Evolutionary conservation across 2,888 invertebrate species (phyloP).

Genomic region (Eurois occulta): DNA sequence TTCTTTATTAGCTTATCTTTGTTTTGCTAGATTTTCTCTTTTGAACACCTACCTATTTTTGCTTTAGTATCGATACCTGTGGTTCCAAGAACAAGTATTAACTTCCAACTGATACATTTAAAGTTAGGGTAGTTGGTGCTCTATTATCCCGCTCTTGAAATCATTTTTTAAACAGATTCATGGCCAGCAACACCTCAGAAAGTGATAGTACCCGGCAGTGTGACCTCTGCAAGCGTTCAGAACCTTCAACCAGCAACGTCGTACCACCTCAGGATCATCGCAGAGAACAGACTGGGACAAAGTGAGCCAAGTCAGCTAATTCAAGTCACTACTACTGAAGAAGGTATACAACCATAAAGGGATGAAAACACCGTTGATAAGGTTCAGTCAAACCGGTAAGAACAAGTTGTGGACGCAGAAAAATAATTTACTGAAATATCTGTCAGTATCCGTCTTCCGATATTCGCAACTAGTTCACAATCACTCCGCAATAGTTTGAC

Average conservation of each 20-base stretch:
- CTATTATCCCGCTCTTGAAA: neutral
- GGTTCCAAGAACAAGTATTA: neutral
- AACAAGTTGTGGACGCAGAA: no score
- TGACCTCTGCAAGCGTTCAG: constrained; percentile 94
- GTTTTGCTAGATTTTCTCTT: no score
- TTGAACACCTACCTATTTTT: neutral
- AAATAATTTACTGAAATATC: neutral
- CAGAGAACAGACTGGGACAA: constrained; percentile 96
- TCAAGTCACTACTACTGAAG: constrained; percentile 96
- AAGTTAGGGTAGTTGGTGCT: neutral
- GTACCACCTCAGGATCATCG: constrained; percentile 96
- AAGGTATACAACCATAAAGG: constrained; percentile 87
- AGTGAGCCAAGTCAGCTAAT: constrained; percentile 96
- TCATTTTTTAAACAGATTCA: constrained; percentile 89
- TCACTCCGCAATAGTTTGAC: neutral
- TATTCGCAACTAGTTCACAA: no score
- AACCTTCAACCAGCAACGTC: constrained; percentile 96
- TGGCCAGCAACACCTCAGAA: constrained; percentile 96
- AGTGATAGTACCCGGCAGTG: constrained; percentile 95
- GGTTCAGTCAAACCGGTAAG: neutral
- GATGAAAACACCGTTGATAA: neutral
- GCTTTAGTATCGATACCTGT: neutral
- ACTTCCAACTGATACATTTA: neutral
- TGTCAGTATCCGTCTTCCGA: neutral
- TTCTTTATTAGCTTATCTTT: neutral